Base-by-base conservation (phyloP, 2,797 vertebrate species). In the Takifugu rubripes region DNA sequence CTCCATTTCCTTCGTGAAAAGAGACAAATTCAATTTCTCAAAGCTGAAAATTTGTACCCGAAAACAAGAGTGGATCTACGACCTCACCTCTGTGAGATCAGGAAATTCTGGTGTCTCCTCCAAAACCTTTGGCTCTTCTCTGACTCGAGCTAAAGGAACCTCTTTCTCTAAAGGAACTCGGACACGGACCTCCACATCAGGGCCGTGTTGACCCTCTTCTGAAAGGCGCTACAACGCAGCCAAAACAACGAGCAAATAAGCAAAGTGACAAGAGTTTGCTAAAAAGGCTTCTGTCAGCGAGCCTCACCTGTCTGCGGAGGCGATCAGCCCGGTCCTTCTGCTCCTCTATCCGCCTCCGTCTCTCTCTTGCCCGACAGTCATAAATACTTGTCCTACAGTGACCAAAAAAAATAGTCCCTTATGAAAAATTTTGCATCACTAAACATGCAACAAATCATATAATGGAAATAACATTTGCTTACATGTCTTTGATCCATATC, bases 401-500 rank as follows among this genome's bases (percentile, higher is more conserved):
- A 46, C 42, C 43, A 58, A 64, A 63, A 54, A 3, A 15, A 43
- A 1, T 53, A 36, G 54, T 27, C 1, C 40, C 40, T 7, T 14
- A 29, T 21, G 61, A 5, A 53, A 21, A 43, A 72, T 9, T 16
- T 21, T 8, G 8, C 25, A 16, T 36, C 2, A 56, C 3, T 53
- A 2, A 43, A 59, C 11, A 50, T 25, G 33, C 1, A 24, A 25
- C 25, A 0, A 47, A 29, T 24, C 17, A 2, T 4, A 29, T 7
- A 15, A 49, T 25, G 15, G 5, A 61, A 54, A 5, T 0, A 14
- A 1, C 47, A 1, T 57, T 7, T 5, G 92, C 95, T 95, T 85
- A 99, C 97, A 99, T 81, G 88, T 99, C 97, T 88, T 96, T 99
- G 85, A 98, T 98, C 96, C 96, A 99, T 14, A 96, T 80, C 56